Evolutionary conservation across 2,113 vertebrate genomes (phyloP), one percentile per base, ranked within the genome.

Genomic region (Charadrius vociferus): DNA sequence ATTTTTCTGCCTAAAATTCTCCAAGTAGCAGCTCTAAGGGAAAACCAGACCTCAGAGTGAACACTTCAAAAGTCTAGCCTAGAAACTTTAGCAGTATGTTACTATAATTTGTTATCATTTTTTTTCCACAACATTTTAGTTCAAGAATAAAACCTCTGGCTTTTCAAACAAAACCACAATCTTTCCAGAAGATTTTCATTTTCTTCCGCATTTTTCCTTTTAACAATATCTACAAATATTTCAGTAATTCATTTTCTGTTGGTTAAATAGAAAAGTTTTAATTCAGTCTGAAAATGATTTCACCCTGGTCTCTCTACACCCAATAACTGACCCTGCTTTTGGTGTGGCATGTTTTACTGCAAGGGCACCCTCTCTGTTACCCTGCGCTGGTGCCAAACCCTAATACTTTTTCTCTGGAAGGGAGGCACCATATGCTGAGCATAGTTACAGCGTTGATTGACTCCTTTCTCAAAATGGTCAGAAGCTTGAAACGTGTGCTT

Each of bases 81-180:
- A 61, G 73, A 90, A 94, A 59, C 81, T 70, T 45, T 23, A 82
- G 67, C 41, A 83, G 8, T 62, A 39, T 39, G 11, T 79, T 93
- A 53, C 70, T 87, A 41, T 65, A 79, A 18, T 89, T 95, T 84
- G 68, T 81, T 95, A 30, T 30, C 26, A 7, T 75, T 79, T 83
- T 79, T 72, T 47, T 50, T 23, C 21, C 72, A 50, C 73, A 61
- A 24, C 43, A 26, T 90, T 95, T 96, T 80, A 73, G 84, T 86
- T 89, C 68, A 68, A 65, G 79, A 94, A 58, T 68, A 58, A 91
- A 70, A 70, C 82, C 43, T 85, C 47, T 66, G 78, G 74, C 92
- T 93, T 93, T 92, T 82, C 78, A 80, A 53, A 77, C 62, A 92
- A 97, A 96, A 95, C 95, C 95, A 86, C 95, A 96, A 5, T 93